phyloP scores from a whole-genome alignment of 2,113 vertebrate genomes.

The Hyperopisus bebe region DNA sequence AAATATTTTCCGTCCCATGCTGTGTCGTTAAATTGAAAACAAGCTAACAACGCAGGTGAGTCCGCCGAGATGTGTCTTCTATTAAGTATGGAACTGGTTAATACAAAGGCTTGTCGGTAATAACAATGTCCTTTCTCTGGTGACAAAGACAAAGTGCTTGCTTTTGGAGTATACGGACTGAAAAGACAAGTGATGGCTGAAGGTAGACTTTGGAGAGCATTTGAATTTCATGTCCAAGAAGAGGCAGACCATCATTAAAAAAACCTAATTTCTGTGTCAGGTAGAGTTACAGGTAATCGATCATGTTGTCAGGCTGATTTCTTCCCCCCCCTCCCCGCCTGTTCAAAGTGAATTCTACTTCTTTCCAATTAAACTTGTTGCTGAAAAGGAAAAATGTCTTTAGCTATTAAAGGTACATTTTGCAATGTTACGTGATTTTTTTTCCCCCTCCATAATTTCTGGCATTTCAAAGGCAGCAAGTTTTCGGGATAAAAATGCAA shows the following conservation, averaged over 20 bases:
- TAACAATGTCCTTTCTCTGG: slow-evolving; percentile 89
- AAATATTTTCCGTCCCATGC: slow-evolving; percentile 13
- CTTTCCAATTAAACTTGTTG: slow-evolving; percentile 84
- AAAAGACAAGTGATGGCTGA: slow-evolving; percentile 77
- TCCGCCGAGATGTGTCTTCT: slow-evolving; percentile 87
- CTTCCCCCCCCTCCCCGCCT: slow-evolving; percentile 55
- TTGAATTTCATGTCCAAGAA: slow-evolving; percentile 89
- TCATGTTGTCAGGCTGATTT: slow-evolving; percentile 80
- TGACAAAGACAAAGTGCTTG: slow-evolving; percentile 95
- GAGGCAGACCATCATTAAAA: slow-evolving; percentile 89
- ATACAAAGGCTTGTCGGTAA: slow-evolving; percentile 93
- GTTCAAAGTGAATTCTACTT: slow-evolving; percentile 75
- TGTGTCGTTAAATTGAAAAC: slow-evolving; percentile 28
- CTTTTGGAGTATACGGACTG: slow-evolving; percentile 76
- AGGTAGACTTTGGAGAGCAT: slow-evolving; percentile 86
- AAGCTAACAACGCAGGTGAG: slow-evolving; percentile 67
- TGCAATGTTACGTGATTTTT: slow-evolving; percentile 44
- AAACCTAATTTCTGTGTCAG: slow-evolving; percentile 92
- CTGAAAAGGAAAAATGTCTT: slow-evolving; percentile 59
- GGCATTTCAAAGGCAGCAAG: slow-evolving; percentile 39
- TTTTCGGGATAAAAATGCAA: slow-evolving; percentile 37
- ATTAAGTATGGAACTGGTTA: slow-evolving; percentile 89
- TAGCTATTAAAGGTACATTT: slow-evolving; percentile 63
- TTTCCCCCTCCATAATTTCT: slow-evolving; percentile 46
- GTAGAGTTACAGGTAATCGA: slow-evolving; percentile 91